phyloP scores from a whole-genome alignment of 2,888 invertebrate species.

The Cosmia trapezina region DNA sequence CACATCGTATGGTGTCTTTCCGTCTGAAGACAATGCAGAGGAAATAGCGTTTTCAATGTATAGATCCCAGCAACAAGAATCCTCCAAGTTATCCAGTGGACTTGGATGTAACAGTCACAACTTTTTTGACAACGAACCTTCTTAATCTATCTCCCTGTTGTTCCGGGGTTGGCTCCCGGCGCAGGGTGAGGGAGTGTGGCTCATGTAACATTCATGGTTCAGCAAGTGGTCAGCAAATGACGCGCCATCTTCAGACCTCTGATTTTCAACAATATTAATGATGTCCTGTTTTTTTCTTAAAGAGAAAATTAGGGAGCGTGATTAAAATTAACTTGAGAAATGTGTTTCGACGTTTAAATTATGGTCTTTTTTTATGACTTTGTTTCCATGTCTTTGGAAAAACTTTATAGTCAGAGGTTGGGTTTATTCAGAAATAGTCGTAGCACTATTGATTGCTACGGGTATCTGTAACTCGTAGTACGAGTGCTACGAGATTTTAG shows the following conservation, averaged over 20 bases:
- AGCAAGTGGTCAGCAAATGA: constrained; percentile 44
- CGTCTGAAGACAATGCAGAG: neutral
- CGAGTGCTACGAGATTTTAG: too few species aligned
- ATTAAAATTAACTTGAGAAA: constrained; percentile 3
- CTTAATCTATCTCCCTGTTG: neutral
- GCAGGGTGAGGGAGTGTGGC: neutral
- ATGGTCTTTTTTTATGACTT: neutral
- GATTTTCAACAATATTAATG: constrained; percentile 23
- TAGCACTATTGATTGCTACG: neutral
- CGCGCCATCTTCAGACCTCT: neutral
- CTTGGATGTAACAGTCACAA: neutral
- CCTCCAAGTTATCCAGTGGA: too few species aligned
- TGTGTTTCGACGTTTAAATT: neutral
- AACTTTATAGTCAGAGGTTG: too few species aligned
- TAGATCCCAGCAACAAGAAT: neutral
- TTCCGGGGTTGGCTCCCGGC: neutral
- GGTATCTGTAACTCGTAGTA: neutral
- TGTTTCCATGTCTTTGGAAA: neutral
- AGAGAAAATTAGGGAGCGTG: constrained; percentile 10
- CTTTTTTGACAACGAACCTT: neutral
- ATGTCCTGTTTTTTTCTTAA: neutral
- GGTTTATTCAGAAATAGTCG: neutral
- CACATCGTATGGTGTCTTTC: neutral
- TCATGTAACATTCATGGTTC: constrained; percentile 31
- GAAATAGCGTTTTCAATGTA: neutral